These are phyloP conservation scores for Arrhamphus sclerolepis DNA, from an alignment of 2,797 vertebrate genomes.

Conservation along the genomic window DNA sequence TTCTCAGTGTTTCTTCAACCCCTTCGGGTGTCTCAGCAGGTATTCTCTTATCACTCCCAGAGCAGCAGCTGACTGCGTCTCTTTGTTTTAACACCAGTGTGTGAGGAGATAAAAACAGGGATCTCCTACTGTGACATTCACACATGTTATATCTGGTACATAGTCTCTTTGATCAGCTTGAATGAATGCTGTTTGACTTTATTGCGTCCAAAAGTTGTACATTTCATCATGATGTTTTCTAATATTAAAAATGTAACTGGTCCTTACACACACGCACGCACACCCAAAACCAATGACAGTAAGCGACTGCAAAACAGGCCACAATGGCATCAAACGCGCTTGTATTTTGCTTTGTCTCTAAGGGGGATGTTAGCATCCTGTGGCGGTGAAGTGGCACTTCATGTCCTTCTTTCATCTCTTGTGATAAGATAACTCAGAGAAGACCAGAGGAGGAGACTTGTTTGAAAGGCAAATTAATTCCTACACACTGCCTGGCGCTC, in stretches of 20 bases:
- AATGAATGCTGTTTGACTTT: constrained; percentile 22
- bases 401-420: constrained; percentile 79
- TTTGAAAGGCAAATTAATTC: constrained; percentile 82
- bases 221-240: constrained; percentile 3
- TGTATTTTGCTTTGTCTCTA: constrained; percentile 63
- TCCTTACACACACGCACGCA: not conserved
- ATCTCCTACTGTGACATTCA: constrained; percentile 47
- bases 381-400: constrained; percentile 62
- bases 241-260: not conserved
- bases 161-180: constrained; percentile 25
- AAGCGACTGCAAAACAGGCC: constrained; percentile 39
- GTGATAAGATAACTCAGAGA: constrained; percentile 76
- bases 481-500: constrained; percentile 53
- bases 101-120: constrained; percentile 71
- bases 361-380: constrained; percentile 66
- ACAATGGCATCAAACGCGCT: constrained; percentile 54
- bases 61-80: constrained; percentile 67
- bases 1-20: constrained; percentile 66
- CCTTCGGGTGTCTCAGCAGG: constrained; percentile 76
- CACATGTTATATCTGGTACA: constrained; percentile 29
- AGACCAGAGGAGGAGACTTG: constrained; percentile 54
- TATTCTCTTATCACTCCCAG: constrained; percentile 73
- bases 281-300: constrained; percentile 10
- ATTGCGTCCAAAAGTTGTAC: constrained; percentile 13
- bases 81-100: constrained; percentile 67